phyloP scores from a whole-genome alignment of 2,888 invertebrate genomes.

The Andrena dorsata region DNA sequence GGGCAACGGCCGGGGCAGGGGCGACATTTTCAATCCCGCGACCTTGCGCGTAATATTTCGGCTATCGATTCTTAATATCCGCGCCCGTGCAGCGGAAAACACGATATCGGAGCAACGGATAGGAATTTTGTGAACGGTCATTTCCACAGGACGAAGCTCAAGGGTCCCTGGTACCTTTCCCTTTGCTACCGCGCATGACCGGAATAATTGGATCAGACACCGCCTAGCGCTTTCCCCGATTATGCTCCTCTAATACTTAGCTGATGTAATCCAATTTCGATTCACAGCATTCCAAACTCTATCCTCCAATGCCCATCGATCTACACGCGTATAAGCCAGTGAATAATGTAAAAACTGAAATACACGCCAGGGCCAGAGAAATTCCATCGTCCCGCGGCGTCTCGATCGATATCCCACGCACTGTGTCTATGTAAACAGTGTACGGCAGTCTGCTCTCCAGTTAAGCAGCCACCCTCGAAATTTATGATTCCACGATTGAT shows the following conservation, averaged over 20 bases:
- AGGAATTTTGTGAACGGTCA: slow-evolving; percentile 19
- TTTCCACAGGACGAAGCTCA: not conserved
- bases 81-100: slow-evolving; percentile 7
- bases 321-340: not conserved
- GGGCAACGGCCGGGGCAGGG: slow-evolving; percentile 11
- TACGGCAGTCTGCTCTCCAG: not conserved
- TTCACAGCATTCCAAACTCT: no score
- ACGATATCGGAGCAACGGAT: slow-evolving; percentile 19
- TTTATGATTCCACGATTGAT: slow-evolving; percentile 56
- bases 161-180: not conserved
- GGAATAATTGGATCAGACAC: slow-evolving; percentile 4
- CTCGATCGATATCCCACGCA: not conserved
- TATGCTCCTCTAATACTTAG: no score
- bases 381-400: not conserved
- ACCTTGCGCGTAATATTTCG: slow-evolving; percentile 52
- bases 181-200: no score
- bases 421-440: not conserved
- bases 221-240: no score
- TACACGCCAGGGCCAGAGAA: not conserved
- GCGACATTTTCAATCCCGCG: slow-evolving; percentile 58
- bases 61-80: slow-evolving; percentile 59
- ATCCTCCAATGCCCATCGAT: no score
- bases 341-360: not conserved
- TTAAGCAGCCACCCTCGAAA: slow-evolving; percentile 19
- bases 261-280: no score